phyloP scores from a whole-genome alignment of 2,113 vertebrate species.

The Galemys pyrenaicus region DNA sequence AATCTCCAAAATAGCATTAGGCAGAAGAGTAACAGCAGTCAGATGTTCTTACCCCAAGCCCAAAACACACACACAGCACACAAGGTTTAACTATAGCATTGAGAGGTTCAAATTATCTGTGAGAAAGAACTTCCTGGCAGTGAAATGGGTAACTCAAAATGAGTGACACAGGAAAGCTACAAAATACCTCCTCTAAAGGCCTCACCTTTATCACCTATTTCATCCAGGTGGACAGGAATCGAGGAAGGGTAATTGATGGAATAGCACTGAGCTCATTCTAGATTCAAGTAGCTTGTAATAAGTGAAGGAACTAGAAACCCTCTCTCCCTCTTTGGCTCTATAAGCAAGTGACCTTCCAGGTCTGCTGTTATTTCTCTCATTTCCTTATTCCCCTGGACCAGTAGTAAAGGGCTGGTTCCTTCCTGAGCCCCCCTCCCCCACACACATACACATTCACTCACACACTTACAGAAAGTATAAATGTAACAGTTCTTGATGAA shows the following conservation, averaged over 20 bases:
- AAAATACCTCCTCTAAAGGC: neutral
- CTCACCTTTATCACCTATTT: conserved; percentile 37
- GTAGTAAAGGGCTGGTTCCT: neutral
- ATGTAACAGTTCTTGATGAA: conserved; percentile 38
- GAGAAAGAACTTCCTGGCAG: conserved; percentile 35
- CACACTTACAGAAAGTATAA: conserved; percentile 20
- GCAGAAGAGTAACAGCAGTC: conserved; percentile 9
- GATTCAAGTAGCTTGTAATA: neutral
- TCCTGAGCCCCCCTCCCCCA: no score
- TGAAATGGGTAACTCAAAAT: neutral
- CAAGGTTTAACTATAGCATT: neutral
- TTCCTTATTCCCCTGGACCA: neutral
- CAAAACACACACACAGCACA: neutral
- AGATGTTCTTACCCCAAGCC: neutral
- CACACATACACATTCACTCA: neutral
- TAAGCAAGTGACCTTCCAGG: conserved; percentile 13
- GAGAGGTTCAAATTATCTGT: conserved; percentile 29
- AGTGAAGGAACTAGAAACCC: neutral
- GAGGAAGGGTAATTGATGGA: neutral
- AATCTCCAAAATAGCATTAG: conserved; percentile 26
- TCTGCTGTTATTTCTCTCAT: conserved; percentile 22
- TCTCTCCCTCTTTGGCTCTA: conserved; percentile 12
- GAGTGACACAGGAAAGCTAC: neutral
- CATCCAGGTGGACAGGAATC: conserved; percentile 13
- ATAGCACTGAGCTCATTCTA: neutral